phyloP scores from a whole-genome alignment of 2,888 invertebrate genomes.

The Pandemis heparana region DNA sequence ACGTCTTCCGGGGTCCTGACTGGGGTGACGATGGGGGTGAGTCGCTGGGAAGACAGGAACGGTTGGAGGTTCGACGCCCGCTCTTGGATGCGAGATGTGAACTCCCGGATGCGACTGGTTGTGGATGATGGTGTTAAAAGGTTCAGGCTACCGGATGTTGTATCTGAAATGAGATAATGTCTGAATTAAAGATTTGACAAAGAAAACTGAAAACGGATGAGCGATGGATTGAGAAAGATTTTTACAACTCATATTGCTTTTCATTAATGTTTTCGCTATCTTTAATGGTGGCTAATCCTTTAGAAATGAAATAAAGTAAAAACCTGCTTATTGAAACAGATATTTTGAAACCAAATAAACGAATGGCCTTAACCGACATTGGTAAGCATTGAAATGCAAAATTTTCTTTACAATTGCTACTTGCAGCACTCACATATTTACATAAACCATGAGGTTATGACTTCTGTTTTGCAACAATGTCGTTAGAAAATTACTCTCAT shows the following conservation, averaged over 20 bases:
- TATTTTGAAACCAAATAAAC: background rate
- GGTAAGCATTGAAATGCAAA: slow-evolving; percentile 20
- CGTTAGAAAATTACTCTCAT: background rate
- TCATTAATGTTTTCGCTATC: background rate
- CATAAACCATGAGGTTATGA: slow-evolving; percentile 1
- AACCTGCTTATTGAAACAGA: background rate
- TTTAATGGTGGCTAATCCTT: background rate
- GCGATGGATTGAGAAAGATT: too few species aligned
- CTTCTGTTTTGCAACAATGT: background rate
- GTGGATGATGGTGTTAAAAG: slow-evolving; percentile 87
- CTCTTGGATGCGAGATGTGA: slow-evolving; percentile 86
- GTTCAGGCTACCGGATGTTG: slow-evolving; percentile 87
- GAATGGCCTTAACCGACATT: slow-evolving; percentile 29
- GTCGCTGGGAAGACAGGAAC: slow-evolving; percentile 53
- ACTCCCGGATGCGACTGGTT: slow-evolving; percentile 84
- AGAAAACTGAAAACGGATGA: too few species aligned
- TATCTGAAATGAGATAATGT: slow-evolving; percentile 68
- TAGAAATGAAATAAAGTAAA: background rate
- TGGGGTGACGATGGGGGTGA: slow-evolving; percentile 67
- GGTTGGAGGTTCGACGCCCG: slow-evolving; percentile 73
- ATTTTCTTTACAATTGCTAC: slow-evolving; percentile 12
- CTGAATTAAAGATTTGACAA: background rate
- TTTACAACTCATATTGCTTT: background rate
- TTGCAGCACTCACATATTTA: background rate
- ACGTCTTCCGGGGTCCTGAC: slow-evolving; percentile 63